Evolutionary conservation across 1,140 invertebrate species (phyloP).

Genomic region (Apis cerana): DNA sequence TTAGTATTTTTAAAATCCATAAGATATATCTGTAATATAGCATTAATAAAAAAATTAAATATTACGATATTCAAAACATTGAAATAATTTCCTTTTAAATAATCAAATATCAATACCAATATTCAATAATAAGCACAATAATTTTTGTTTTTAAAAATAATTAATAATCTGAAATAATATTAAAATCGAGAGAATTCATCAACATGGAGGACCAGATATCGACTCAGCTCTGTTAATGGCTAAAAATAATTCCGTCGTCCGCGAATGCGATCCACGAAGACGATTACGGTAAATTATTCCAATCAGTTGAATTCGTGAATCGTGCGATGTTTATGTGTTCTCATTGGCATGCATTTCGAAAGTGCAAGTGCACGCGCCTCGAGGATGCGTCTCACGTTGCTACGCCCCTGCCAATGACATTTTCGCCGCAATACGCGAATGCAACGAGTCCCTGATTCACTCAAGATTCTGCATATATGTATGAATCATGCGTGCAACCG

Average conservation of each 20-base stretch:
- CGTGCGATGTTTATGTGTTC: constrained; percentile 51
- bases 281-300: constrained; percentile 40
- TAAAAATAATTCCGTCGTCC: constrained; percentile 29
- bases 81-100: too few relatives aligned
- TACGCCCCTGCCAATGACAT: constrained; percentile 64
- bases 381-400: constrained; percentile 64
- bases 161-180: neutral
- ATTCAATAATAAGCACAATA: too few relatives aligned
- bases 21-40: too few relatives aligned
- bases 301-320: constrained; percentile 17
- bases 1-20: too few relatives aligned
- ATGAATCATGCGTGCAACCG: neutral
- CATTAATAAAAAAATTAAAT: too few relatives aligned
- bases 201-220: neutral
- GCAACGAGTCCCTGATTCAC: constrained; percentile 38
- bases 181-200: neutral
- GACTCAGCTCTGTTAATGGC: neutral
- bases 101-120: too few relatives aligned
- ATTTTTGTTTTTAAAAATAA: too few relatives aligned
- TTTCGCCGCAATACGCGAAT: constrained; percentile 33
- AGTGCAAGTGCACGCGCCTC: constrained; percentile 65
- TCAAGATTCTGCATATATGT: constrained; percentile 1
- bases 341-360: constrained; percentile 62
- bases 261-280: constrained; percentile 37
- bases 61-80: too few relatives aligned